Evolutionary conservation across 1,140 invertebrate species (phyloP), one percentile per base, ranked within the genome.

Genomic region (Scaptodrosophila lebanonensis): DNA sequence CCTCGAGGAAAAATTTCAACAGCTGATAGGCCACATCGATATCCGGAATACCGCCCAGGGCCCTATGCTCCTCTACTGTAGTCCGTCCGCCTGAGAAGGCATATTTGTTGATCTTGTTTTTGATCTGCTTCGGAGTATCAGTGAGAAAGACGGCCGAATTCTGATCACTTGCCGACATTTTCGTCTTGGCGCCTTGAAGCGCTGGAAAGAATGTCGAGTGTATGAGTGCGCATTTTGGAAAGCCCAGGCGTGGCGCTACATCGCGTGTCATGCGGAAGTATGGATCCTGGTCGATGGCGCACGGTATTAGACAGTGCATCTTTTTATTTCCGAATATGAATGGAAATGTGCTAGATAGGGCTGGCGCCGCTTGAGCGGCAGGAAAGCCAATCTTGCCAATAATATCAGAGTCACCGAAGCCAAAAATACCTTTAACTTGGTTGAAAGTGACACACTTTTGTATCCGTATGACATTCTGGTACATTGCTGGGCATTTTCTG

Each of bases 241-340:
- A 93, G 13, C 93, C 94, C 8, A 99, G 88, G 50, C 92, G 91
- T 0, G 97, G 97, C 0, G 97, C 95, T 12, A 99, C 96, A 88
- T 99, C 98, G 53, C 98, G 90, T 0, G 97, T 97, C 97, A 99
- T 98, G 49, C 98, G 91, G 88, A 99, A 99, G 88, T 99, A 99
- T 0, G 98, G 98, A 89, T 99, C 98, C 91, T 99, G 98, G 91
- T 99, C 98, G 76, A 99, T 99, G 18, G 97, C 98, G 89, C 98
- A 99, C 0, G 98, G 98, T 63, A 99, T 98, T 1, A 99, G 89
- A 84, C 97, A 98, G 3, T 94, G 94, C 1, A 90, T 89, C 84
- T 97, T 95, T 42, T 92, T 92, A 47, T 92, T 89, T 1, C 90
- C 93, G 87, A 99, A 99, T 66, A 99, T 97, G 47, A 94, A 92